Percentiles rank a stretch among this genome's conserved stretches.
These are phyloP conservation scores for Hetaerina titia DNA, from an alignment of 2,888 invertebrate genomes.

Conservation along the genomic window DNA sequence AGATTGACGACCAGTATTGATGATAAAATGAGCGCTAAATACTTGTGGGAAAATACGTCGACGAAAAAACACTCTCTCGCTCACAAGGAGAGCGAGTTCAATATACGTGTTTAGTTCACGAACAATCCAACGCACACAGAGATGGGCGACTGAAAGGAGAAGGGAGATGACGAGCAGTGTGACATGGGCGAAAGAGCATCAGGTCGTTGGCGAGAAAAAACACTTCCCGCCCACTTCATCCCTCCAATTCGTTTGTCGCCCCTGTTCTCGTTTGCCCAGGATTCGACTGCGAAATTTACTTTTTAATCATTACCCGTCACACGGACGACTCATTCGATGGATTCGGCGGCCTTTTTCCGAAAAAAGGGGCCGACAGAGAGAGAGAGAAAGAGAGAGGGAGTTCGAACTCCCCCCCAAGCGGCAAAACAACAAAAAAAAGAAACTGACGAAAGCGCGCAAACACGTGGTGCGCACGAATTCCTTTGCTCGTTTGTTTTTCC, in stretches of 20 bases:
- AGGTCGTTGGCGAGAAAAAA: not conserved
- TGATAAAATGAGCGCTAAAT: no score
- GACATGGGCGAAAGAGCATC: no score
- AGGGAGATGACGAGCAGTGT: no score
- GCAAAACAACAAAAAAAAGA: not conserved
- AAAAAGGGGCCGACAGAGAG: no score
- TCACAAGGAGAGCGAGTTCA: no score
- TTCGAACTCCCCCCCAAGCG: not conserved
- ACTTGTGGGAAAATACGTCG: no score
- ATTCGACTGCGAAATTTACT: not conserved
- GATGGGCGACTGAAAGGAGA: no score
- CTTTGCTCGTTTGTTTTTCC: not conserved
- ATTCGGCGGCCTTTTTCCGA: not conserved
- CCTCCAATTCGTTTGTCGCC: not conserved
- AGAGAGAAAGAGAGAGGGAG: not conserved
- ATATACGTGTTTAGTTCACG: no score
- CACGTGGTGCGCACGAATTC: not conserved
- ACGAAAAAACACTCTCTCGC: no score
- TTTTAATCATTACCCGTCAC: not conserved
- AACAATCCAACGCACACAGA: no score
- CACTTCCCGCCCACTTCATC: not conserved
- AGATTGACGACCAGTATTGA: no score
- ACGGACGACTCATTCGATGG: not conserved
- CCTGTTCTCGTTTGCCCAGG: not conserved
- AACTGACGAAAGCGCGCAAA: not conserved